Percentiles rank a stretch among this genome's conserved stretches.
Evolutionary conservation across 2,888 invertebrate genomes (phyloP).

Genomic region (Epinotia demarniana): DNA sequence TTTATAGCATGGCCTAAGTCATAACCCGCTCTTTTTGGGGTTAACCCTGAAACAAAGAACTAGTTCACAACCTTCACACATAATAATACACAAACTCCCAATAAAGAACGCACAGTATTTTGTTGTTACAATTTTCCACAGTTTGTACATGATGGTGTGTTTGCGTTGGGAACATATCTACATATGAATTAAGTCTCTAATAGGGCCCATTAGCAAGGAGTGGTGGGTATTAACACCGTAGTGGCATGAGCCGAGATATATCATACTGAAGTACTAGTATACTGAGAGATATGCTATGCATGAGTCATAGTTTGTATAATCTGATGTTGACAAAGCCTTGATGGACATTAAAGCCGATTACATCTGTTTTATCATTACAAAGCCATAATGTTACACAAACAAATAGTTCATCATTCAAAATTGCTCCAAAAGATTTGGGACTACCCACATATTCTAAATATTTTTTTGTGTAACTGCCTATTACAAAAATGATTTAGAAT

Average conservation of each 20-base stretch:
- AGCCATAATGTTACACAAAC: background rate
- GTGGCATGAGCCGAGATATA: constrained; percentile 20
- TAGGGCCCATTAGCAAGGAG: constrained; percentile 45
- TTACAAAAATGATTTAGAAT: background rate
- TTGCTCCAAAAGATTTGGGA: background rate
- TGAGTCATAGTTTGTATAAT: constrained; percentile 1
- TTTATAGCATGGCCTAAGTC: constrained; percentile 79
- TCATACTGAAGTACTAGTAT: background rate
- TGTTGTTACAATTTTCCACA: constrained; percentile 70
- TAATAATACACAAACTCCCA: constrained; percentile 48
- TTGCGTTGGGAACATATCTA: constrained; percentile 40
- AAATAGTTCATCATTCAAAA: background rate
- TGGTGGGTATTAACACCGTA: constrained; percentile 41
- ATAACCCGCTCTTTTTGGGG: constrained; percentile 71
- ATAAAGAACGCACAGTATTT: constrained; percentile 66
- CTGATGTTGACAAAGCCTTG: constrained; percentile 15
- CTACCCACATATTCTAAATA: constrained; percentile 12
- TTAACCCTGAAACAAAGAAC: constrained; percentile 73
- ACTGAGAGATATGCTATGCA: background rate
- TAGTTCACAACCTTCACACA: constrained; percentile 36
- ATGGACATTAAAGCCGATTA: constrained; percentile 19
- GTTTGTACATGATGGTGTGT: constrained; percentile 63
- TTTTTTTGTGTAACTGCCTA: background rate
- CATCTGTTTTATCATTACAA: constrained; percentile 16
- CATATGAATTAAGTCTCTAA: constrained; percentile 47